These are phyloP conservation scores for Hyposoter didymator DNA, from an alignment of 2,888 invertebrate genomes.

Conservation along the genomic window DNA sequence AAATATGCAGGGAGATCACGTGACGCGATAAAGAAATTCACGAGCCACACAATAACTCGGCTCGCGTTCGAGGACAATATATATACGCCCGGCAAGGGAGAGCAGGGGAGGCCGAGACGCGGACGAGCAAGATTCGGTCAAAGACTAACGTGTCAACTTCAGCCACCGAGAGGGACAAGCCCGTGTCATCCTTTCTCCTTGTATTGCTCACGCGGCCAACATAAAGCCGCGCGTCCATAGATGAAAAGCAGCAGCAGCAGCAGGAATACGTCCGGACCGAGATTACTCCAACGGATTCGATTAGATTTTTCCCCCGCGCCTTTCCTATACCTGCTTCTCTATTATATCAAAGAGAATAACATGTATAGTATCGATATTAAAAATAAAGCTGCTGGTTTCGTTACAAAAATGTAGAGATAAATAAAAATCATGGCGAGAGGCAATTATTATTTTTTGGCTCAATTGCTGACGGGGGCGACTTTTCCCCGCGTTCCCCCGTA, in stretches of 20 bases:
- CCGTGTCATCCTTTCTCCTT: conserved; percentile 67
- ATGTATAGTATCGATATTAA: too few species aligned
- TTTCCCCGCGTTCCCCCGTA: too few species aligned
- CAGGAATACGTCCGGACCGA: conserved; percentile 41
- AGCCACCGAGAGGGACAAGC: conserved; percentile 61
- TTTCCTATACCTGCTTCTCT: neutral
- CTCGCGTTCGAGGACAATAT: conserved; percentile 41
- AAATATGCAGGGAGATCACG: too few species aligned
- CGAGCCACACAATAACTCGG: conserved; percentile 71
- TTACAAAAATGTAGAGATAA: too few species aligned
- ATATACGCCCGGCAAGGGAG: too few species aligned
- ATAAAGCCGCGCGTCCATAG: too few species aligned
- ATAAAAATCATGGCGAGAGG: too few species aligned
- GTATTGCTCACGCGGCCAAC: conserved; percentile 57
- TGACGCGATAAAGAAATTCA: conserved; percentile 57
- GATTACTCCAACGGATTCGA: conserved; percentile 54
- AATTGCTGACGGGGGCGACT: too few species aligned
- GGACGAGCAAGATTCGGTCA: conserved; percentile 63
- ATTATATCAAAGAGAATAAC: too few species aligned
- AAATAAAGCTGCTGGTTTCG: too few species aligned
- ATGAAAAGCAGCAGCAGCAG: conserved; percentile 26
- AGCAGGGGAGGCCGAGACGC: conserved; percentile 65
- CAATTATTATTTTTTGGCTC: too few species aligned
- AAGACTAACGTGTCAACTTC: conserved; percentile 74
- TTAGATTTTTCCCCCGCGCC: conserved; percentile 26